Evolutionary conservation across 2,797 vertebrate species (phyloP).

Genomic region (Molossus molossus): DNA sequence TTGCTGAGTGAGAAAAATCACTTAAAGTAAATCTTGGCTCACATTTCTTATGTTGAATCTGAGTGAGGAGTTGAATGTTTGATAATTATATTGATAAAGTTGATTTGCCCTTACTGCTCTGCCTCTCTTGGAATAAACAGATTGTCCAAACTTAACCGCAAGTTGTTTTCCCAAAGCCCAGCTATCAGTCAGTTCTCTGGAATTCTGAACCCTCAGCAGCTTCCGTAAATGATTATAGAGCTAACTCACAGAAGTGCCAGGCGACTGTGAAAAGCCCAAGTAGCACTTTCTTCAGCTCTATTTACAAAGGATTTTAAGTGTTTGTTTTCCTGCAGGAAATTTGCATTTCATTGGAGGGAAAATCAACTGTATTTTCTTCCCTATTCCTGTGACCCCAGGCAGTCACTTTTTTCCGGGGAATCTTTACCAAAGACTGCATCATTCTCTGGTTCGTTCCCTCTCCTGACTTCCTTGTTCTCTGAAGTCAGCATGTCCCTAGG

Average conservation of each 20-base stretch:
- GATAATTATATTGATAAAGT: not conserved
- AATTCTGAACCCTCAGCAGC: not conserved
- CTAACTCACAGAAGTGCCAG: not conserved
- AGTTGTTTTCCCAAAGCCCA: conserved; percentile 32
- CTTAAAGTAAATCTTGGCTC: not conserved
- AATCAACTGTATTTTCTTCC: conserved; percentile 1
- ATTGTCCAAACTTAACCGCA: conserved; percentile 18
- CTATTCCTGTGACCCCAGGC: not conserved
- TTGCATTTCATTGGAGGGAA: not conserved
- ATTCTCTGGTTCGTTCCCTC: not conserved
- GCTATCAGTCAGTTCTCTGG: not conserved
- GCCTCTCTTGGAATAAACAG: conserved; percentile 35
- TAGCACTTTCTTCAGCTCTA: not conserved
- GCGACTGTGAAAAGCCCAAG: not conserved
- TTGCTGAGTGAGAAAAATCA: not conserved
- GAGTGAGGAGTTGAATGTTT: not conserved
- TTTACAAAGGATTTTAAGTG: not conserved
- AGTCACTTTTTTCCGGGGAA: not conserved
- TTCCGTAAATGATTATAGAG: conserved; percentile 32
- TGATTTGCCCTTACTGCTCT: not conserved
- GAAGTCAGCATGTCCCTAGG: not conserved
- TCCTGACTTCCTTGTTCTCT: not conserved
- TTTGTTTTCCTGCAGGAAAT: not conserved
- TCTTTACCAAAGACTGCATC: not conserved
- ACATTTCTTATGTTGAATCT: not conserved